Percentiles rank a stretch among this genome's conserved stretches.
Conservation (phyloP, 30 jellyfish, hydroid and myxozoan genomes). For the Rhopilema esculentum region DNA sequence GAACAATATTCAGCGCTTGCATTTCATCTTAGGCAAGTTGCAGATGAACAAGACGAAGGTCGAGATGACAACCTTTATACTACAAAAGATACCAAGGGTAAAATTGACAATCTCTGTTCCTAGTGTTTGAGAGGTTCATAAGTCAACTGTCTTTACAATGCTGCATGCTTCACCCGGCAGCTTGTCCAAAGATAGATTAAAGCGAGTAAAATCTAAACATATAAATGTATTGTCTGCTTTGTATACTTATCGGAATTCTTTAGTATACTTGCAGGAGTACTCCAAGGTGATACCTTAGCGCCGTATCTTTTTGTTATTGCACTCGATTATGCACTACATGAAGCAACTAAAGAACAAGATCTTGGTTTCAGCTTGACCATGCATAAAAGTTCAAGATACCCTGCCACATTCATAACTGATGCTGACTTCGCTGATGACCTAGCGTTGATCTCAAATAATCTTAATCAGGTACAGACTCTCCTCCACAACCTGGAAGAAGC, state of each 20-base stretch:
- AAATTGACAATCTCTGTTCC: constrained; percentile 25
- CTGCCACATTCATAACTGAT: neutral
- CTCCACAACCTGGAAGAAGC: neutral
- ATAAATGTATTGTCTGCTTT: neutral
- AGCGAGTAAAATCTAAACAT: constrained; percentile 5
- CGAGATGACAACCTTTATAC: neutral
- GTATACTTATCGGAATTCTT: no score
- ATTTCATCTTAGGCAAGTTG: constrained; percentile 21
- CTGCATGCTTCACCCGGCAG: neutral
- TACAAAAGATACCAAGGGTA: neutral
- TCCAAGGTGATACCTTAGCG: no score
- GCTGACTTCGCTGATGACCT: constrained; percentile 3
- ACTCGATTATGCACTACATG: neutral
- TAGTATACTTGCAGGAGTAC: no score
- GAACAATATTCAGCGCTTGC: constrained; percentile 28
- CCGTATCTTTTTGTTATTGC: neutral
- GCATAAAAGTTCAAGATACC: neutral
- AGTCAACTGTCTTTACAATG: constrained; percentile 31
- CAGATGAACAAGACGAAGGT: constrained; percentile 10
- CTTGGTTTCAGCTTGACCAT: neutral
- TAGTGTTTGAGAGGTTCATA: constrained; percentile 30
- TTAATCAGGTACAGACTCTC: neutral
- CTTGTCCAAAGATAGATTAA: constrained; percentile 3
- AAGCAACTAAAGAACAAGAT: neutral
- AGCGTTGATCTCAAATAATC: neutral